Percentiles rank a stretch among this genome's conserved stretches.
These are phyloP conservation scores for Aproaerema taeniolella DNA, from an alignment of 2,888 invertebrate species.

Conservation along the genomic window DNA sequence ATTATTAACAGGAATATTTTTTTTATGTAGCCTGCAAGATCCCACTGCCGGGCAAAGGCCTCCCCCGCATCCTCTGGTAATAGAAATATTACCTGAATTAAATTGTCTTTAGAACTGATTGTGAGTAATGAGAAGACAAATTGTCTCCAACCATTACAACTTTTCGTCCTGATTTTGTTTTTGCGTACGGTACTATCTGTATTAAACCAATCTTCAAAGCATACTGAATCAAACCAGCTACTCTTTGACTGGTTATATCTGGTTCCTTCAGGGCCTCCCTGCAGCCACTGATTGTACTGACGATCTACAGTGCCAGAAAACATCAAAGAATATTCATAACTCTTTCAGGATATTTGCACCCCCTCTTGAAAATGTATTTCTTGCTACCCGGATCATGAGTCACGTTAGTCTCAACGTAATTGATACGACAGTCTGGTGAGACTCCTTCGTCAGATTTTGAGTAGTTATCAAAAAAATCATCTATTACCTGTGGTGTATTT, in stretches of 20 bases:
- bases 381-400: constrained; percentile 18
- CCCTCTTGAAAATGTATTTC: constrained; percentile 17
- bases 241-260: constrained; percentile 13
- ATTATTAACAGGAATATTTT: no score
- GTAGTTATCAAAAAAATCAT: constrained; percentile 14
- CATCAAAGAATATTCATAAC: constrained; percentile 18
- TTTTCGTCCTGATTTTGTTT: background rate
- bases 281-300: constrained; percentile 16
- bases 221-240: constrained; percentile 13
- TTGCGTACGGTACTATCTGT: constrained; percentile 9
- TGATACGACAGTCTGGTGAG: constrained; percentile 11
- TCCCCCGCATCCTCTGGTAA: no score
- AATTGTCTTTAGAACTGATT: background rate
- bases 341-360: constrained; percentile 16
- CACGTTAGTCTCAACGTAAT: constrained; percentile 23
- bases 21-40: no score
- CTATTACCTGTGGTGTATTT: constrained; percentile 14
- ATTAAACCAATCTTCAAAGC: constrained; percentile 13
- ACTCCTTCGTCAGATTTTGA: background rate
- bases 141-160: background rate
- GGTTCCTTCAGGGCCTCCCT: constrained; percentile 17
- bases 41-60: no score
- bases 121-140: background rate
- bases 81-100: no score
- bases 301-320: constrained; percentile 15